phyloP scores from a whole-genome alignment of 2,888 invertebrate genomes.

The Arge pagana region DNA sequence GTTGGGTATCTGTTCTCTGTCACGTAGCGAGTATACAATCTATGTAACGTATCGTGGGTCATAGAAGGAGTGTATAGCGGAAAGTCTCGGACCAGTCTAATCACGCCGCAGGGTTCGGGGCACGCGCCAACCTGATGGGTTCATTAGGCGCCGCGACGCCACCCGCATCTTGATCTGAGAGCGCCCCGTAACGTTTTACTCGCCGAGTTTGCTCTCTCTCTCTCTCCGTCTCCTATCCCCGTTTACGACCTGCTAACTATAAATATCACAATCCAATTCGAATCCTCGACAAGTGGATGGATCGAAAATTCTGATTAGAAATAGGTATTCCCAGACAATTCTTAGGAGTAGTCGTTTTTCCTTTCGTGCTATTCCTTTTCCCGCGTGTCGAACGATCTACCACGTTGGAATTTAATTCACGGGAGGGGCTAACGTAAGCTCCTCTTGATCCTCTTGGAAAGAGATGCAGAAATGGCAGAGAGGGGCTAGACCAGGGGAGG shows the following conservation, averaged over 20 bases:
- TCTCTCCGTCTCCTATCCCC: constrained; percentile 18
- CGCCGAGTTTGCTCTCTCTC: constrained; percentile 15
- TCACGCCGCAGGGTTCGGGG: constrained; percentile 31
- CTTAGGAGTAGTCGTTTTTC: too few species aligned
- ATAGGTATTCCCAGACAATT: too few species aligned
- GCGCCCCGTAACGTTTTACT: constrained; percentile 25
- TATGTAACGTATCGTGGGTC: constrained; percentile 1
- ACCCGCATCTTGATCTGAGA: constrained; percentile 48
- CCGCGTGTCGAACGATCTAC: too few species aligned
- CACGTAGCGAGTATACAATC: constrained; percentile 17
- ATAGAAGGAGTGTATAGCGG: constrained; percentile 6
- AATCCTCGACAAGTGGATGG: too few species aligned
- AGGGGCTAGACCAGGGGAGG: too few species aligned
- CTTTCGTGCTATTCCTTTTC: too few species aligned
- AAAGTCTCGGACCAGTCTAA: constrained; percentile 23
- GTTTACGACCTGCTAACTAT: constrained; percentile 12
- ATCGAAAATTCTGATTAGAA: too few species aligned
- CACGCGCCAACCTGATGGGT: constrained; percentile 53
- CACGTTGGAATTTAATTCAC: too few species aligned
- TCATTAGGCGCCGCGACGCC: constrained; percentile 54
- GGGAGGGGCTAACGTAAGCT: too few species aligned
- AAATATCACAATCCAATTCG: constrained; percentile 12
- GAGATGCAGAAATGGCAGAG: too few species aligned
- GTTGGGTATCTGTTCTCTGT: neutral
- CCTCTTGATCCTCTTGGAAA: too few species aligned